phyloP scores from a whole-genome alignment of 2,113 vertebrate species.

The Murina feae region DNA sequence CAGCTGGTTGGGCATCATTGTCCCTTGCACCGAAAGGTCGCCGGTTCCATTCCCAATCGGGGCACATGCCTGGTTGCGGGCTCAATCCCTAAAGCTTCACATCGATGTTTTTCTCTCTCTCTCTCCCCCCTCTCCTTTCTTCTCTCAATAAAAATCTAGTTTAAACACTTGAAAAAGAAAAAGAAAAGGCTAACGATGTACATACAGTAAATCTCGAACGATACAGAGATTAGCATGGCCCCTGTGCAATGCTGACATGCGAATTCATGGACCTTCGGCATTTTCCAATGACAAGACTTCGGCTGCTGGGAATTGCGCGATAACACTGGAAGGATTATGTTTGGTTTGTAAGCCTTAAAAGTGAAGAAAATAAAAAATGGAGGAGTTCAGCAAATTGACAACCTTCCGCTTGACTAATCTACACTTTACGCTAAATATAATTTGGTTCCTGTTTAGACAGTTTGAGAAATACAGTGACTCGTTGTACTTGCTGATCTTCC shows the following conservation, averaged over 20 bases:
- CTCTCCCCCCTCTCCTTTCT: too few species aligned
- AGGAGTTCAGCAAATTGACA: not conserved
- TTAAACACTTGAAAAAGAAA: not conserved
- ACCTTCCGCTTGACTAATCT: not conserved
- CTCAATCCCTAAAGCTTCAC: too few species aligned
- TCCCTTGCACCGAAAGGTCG: too few species aligned
- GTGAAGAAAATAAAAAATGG: not conserved
- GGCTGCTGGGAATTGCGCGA: not conserved
- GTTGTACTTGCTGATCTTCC: not conserved
- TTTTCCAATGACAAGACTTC: not conserved
- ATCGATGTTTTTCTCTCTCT: too few species aligned
- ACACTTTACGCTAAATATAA: not conserved
- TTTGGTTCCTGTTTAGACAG: not conserved
- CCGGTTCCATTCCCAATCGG: too few species aligned
- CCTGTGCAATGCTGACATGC: not conserved
- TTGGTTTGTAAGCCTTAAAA: not conserved
- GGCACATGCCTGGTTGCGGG: too few species aligned
- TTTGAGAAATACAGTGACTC: not conserved
- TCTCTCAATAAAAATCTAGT: too few species aligned
- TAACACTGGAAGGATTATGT: not conserved
- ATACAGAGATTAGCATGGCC: not conserved
- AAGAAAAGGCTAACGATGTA: not conserved
- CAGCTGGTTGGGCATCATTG: too few species aligned
- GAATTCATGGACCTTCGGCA: not conserved
- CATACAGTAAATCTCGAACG: rapidly evolving